Base-by-base conservation (phyloP, 1,140 invertebrate species). In the Drosophila arizonae region DNA sequence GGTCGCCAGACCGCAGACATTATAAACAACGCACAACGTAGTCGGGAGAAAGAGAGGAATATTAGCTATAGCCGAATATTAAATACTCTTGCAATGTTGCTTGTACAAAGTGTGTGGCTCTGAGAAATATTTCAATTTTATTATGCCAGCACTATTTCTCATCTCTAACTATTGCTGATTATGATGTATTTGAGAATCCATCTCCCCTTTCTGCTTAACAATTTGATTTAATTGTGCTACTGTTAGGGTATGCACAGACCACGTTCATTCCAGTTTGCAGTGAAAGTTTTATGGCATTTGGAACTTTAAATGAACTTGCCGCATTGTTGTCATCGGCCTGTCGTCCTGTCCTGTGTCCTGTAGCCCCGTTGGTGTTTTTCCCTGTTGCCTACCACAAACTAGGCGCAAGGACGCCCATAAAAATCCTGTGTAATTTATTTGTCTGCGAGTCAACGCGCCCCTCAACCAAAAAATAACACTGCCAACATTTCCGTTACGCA, bases 401-500 rank as follows among this genome's bases (percentile, higher is more conserved):
- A 88, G 79, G 84, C 77, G 70, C 84, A 88, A 87, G 84, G 84
- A 87, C 84, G 72, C 41, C 56, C 77, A 80, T 88, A 88, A 87
- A 87, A 87, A 87, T 88, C 63, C 70, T 43, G 54, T 78, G 77
- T 77, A 75, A 88, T 88, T 88, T 88, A 88, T 88, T 75, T 88
- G 84, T 88, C 84, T 88, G 85, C 79, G 55, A 74, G 67, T 61
- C 52, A 61, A 66, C 56, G 50, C 39, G 43, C 1, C 41, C 10
- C 43, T 28, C 39, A 10, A 3, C 57, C 57, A 17, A 33, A 30
- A 65, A 56, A 21, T 21, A 11, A 77, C 61, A 72, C 74, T 55
- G 76, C 79, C 71, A 88, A 77, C 84, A 90, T 88, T 90, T 90
- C 84, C 88, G 88, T 86, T 76, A 77, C 88, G 74, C 88, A 90